Conservation (phyloP, 1,140 invertebrate genomes). For the Galleria mellonella region DNA sequence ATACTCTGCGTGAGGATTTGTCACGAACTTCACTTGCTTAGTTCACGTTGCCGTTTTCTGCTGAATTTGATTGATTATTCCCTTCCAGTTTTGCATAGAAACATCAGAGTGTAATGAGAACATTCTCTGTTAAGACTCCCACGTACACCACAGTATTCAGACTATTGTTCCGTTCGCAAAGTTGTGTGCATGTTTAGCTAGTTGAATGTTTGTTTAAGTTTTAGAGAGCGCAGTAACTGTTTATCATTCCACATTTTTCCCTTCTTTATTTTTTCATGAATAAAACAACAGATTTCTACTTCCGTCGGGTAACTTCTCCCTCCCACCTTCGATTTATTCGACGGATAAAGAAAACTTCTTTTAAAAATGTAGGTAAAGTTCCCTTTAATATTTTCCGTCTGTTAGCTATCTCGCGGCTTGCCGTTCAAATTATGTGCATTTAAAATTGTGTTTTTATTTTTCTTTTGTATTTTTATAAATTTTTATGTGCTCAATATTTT, state of each 20-base stretch:
- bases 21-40: constrained; percentile 51
- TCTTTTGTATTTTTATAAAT: constrained; percentile 9
- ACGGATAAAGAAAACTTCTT: constrained; percentile 70
- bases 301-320: constrained; percentile 58
- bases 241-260: constrained; percentile 56
- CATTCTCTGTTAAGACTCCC: too few species aligned
- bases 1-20: constrained; percentile 66
- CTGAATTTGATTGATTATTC: constrained; percentile 51
- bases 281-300: constrained; percentile 72
- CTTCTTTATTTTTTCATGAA: constrained; percentile 71
- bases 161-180: too few species aligned
- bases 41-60: constrained; percentile 30
- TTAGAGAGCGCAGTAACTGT: constrained; percentile 17
- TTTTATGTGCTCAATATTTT: too few species aligned
- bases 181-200: too few species aligned
- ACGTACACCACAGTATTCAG: too few species aligned
- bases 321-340: constrained; percentile 73
- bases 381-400: constrained; percentile 68
- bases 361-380: constrained; percentile 71
- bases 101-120: too few species aligned
- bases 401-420: constrained; percentile 51
- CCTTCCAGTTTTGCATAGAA: too few species aligned
- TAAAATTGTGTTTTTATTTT: constrained; percentile 60
- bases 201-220: too few species aligned
- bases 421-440: constrained; percentile 60